Conservation (phyloP, 64 coral and sea anemone genomes). For the Porites australiensis region DNA sequence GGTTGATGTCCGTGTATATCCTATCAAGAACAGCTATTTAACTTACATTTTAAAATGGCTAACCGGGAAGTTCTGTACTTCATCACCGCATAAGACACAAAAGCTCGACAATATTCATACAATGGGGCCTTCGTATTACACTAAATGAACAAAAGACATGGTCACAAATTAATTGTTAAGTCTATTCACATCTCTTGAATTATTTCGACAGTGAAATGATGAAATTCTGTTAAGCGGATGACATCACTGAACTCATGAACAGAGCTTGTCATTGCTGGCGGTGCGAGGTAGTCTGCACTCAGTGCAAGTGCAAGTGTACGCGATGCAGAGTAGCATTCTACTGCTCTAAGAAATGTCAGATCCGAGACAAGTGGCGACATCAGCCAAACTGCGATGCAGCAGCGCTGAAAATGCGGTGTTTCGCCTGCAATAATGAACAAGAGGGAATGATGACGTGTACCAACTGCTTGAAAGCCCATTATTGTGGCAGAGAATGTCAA, state of each 20-base stretch:
- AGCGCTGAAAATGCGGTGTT: slow-evolving; percentile 11
- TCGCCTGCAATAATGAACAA: not conserved
- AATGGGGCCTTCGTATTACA: too few relatives aligned
- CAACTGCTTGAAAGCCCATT: slow-evolving; percentile 24
- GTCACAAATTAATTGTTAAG: too few relatives aligned
- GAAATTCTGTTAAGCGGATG: too few relatives aligned
- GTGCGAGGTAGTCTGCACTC: not conserved
- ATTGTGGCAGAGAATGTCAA: slow-evolving; percentile 39
- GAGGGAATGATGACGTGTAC: slow-evolving; percentile 21
- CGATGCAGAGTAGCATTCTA: slow-evolving; percentile 42
- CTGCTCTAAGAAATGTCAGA: slow-evolving; percentile 47
- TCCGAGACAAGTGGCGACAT: slow-evolving; percentile 55
- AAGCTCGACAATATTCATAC: too few relatives aligned
- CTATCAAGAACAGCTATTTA: too few relatives aligned
- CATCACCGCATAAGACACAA: too few relatives aligned
- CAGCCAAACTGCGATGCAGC: slow-evolving; percentile 45
- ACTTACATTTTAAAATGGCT: too few relatives aligned
- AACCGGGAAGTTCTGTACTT: too few relatives aligned
- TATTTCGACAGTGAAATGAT: too few relatives aligned
- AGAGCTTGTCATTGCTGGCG: not conserved
- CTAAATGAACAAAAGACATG: too few relatives aligned
- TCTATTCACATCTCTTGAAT: too few relatives aligned
- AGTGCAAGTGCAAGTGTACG: slow-evolving; percentile 1
- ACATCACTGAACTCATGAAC: not conserved
- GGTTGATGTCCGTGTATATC: too few relatives aligned